Conservation (phyloP, 2,797 vertebrate genomes). For the Pampus argenteus region DNA sequence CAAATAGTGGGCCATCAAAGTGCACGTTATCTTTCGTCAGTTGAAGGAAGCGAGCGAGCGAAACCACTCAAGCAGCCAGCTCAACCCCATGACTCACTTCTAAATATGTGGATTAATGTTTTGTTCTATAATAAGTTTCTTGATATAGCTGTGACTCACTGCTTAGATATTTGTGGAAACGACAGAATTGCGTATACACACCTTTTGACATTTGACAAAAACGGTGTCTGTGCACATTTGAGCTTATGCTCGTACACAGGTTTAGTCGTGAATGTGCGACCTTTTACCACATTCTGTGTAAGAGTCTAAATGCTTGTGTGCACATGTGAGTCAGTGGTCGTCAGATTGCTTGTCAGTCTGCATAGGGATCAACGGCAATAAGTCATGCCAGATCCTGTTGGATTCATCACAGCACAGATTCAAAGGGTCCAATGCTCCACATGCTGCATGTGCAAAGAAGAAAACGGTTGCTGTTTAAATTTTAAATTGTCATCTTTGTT, state of each 20-base stretch:
- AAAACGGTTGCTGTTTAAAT: background rate
- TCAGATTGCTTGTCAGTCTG: slow-evolving; percentile 69
- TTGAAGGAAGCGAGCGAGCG: slow-evolving; percentile 17
- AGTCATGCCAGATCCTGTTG: slow-evolving; percentile 57
- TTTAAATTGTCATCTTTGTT: background rate
- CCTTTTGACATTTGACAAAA: background rate
- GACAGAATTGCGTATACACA: background rate
- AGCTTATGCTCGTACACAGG: background rate
- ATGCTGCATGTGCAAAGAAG: slow-evolving; percentile 4
- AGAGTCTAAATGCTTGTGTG: slow-evolving; percentile 29
- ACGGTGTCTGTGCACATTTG: background rate
- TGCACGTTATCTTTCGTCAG: slow-evolving; percentile 18
- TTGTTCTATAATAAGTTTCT: slow-evolving; percentile 48
- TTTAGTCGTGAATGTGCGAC: background rate
- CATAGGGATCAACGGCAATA: slow-evolving; percentile 55
- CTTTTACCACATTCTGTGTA: slow-evolving; percentile 21
- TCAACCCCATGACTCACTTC: slow-evolving; percentile 41
- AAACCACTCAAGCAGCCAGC: slow-evolving; percentile 14
- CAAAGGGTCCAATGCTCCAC: background rate
- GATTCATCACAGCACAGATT: slow-evolving; percentile 24
- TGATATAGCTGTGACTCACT: slow-evolving; percentile 41
- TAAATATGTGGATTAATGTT: slow-evolving; percentile 30
- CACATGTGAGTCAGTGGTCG: slow-evolving; percentile 58
- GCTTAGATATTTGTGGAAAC: slow-evolving; percentile 25
- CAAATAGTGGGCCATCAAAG: slow-evolving; percentile 1